These are phyloP conservation scores for Mastomys coucha DNA, from an alignment of 2,113 vertebrate genomes.

Conservation along the genomic window DNA sequence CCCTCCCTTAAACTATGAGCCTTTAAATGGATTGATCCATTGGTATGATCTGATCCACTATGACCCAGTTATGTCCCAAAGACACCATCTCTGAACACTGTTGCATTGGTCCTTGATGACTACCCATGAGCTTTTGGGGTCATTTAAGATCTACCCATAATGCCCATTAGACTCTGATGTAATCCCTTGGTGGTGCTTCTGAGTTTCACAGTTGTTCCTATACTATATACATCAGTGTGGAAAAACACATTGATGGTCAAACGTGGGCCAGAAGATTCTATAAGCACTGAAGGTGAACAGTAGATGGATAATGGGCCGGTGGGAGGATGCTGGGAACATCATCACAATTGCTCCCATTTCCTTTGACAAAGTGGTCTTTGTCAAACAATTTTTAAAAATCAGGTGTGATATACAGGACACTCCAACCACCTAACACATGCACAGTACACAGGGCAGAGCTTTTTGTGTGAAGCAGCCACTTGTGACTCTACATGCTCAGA, in stretches of 20 bases:
- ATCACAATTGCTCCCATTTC: too few species aligned
- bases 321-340: not conserved
- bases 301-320: too few species aligned
- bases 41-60: not conserved
- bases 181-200: not conserved
- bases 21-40: not conserved
- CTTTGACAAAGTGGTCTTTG: not conserved
- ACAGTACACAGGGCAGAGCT: not conserved
- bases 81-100: not conserved
- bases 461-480: not conserved
- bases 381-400: not conserved
- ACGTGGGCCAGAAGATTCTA: not conserved
- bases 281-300: not conserved
- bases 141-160: not conserved
- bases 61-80: not conserved
- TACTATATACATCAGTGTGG: not conserved
- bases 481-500: not conserved
- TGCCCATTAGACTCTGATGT: not conserved
- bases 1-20: too few species aligned
- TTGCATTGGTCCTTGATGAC: not conserved
- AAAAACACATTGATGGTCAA: not conserved
- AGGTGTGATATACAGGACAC: not conserved
- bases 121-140: not conserved
- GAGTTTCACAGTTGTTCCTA: not conserved
- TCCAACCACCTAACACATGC: not conserved